phyloP scores from a whole-genome alignment of 1,140 invertebrate genomes.

The Eciton burchellii region DNA sequence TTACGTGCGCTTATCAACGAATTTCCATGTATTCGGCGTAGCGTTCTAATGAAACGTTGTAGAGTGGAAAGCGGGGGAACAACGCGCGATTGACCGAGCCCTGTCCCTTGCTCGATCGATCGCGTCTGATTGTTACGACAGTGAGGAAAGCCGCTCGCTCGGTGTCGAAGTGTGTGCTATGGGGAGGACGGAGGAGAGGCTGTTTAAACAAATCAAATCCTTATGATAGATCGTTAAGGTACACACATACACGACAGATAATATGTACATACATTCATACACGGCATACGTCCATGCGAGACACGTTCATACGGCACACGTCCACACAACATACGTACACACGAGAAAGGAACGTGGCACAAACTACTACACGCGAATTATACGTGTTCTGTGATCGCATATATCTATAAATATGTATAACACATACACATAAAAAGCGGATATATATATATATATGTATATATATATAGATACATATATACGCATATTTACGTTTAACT shows the following conservation, averaged over 20 bases:
- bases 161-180: constrained; percentile 18
- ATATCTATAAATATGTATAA: constrained; percentile 76
- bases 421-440: constrained; percentile 55
- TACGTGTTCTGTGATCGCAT: constrained; percentile 83
- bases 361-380: constrained; percentile 81
- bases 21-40: constrained; percentile 65
- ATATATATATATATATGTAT: constrained; percentile 53
- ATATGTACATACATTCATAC: constrained; percentile 32
- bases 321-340: constrained; percentile 20
- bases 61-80: neutral
- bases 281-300: constrained; percentile 8
- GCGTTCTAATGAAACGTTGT: constrained; percentile 36
- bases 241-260: constrained; percentile 47
- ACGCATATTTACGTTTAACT: constrained; percentile 64
- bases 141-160: neutral
- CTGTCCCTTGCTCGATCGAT: constrained; percentile 60
- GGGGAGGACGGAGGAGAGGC: constrained; percentile 70
- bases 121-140: constrained; percentile 27
- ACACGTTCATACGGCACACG: neutral
- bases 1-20: constrained; percentile 58
- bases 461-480: constrained; percentile 56
- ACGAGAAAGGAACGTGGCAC: constrained; percentile 57
- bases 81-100: constrained; percentile 17
- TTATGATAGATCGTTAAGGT: constrained; percentile 77
- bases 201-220: constrained; percentile 83